Base-by-base conservation (phyloP, 2,888 invertebrate genomes). In the Nomada ruficornis region DNA sequence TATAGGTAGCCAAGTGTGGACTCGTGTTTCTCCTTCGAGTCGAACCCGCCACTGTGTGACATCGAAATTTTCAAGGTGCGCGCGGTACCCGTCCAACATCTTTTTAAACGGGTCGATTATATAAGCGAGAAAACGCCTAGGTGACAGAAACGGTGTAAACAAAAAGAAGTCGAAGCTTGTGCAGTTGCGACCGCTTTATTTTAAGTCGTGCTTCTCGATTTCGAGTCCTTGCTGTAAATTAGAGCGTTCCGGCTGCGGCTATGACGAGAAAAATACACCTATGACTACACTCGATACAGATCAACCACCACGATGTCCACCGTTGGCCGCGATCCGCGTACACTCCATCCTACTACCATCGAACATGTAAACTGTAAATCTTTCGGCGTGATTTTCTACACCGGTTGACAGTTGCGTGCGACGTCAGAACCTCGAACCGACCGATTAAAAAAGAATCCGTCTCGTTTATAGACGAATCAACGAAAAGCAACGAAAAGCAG, bases 101-200 rank as follows among this genome's bases (percentile, higher is more conserved):
- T 90, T 89, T 88, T 89, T 86, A 87, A 89, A 89, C 88, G 78
- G 83, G 86, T 89, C 84, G 85, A 89, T 91, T 89, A 87, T 87
- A 84, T 88, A 89, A 90, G 86, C 76, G 77, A 81, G 75, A 86
- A 84, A 80, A 85, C 84, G 76, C 36, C 67, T 74, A 63, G 42
- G 9, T 65, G 68, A 64, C 65, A 52, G 67, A 55, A 52, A 44
- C 47, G 73, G 62, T 15, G 29, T 9, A 44, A 64, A 68, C 42
- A 76, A 68, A 79, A 75, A 73, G 36, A 71, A 63, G 44, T 70
- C 36, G 0, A 11, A 36, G 44, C 18, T 36, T 65, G 36, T 36
- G 54, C 55, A 11, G 70, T 42, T 44, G 23, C 59, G 69, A 47
- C 23, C 13, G 64, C 15, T 47, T 74, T 74, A 78, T 62, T 77